Conservation (phyloP, 2,113 vertebrate species). For the Anseranas semipalmata region DNA sequence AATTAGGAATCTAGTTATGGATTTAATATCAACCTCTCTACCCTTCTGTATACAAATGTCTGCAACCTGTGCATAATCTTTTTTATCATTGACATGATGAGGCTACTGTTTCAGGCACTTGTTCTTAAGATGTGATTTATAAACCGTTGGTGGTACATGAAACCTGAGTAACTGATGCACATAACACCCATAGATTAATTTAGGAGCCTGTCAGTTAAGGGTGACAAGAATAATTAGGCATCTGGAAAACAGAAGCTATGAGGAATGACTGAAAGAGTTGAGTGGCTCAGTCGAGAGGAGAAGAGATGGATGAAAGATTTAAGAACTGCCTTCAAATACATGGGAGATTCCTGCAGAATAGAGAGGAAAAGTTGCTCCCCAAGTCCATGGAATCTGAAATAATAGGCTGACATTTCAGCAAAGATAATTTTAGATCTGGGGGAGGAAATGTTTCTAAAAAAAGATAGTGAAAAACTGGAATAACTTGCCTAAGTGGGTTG, state of each 20-base stretch:
- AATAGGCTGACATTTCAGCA: background rate
- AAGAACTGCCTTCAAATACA: background rate
- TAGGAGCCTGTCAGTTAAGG: background rate
- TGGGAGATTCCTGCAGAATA: background rate
- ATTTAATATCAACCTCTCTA: background rate
- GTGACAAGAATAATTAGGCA: background rate
- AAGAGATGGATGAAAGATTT: background rate
- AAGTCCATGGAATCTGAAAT: background rate
- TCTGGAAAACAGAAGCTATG: background rate
- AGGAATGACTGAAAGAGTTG: background rate
- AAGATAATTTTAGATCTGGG: background rate
- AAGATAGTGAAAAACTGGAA: accelerated
- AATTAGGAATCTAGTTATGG: background rate
- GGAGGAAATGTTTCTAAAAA: background rate
- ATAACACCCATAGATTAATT: background rate
- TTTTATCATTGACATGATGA: background rate
- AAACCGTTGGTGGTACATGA: background rate
- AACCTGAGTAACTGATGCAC: background rate
- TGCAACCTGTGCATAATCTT: background rate
- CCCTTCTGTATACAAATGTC: background rate
- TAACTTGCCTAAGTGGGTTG: background rate
- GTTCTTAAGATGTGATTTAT: background rate
- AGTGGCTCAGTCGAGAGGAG: background rate
- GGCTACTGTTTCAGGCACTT: background rate
- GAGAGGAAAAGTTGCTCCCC: background rate